phyloP scores from a whole-genome alignment of 2,888 invertebrate genomes.

The Phytoseiulus persimilis region DNA sequence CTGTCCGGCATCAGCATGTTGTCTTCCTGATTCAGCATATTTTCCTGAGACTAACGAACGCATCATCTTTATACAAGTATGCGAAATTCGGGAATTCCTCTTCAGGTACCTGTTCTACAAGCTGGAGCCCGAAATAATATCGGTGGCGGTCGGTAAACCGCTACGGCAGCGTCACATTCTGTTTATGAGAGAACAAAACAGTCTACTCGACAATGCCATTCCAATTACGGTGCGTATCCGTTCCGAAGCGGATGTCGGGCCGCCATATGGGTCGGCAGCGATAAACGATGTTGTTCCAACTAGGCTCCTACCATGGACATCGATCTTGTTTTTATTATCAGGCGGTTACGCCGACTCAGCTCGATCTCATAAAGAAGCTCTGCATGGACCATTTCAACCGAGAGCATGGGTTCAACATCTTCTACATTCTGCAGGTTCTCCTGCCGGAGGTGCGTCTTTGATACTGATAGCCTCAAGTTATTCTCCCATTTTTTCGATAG shows the following conservation, averaged over 20 bases:
- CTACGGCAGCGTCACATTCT: neutral
- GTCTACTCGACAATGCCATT: constrained; percentile 20
- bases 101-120: constrained; percentile 20
- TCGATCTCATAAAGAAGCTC: constrained; percentile 16
- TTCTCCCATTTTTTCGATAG: too few relatives aligned
- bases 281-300: neutral
- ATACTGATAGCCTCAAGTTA: too few relatives aligned
- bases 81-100: neutral
- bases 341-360: neutral
- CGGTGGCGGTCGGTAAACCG: constrained; percentile 10
- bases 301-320: neutral
- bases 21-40: neutral
- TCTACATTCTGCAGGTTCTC: constrained; percentile 20
- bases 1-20: neutral
- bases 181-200: constrained; percentile 16
- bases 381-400: constrained; percentile 14
- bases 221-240: constrained; percentile 1
- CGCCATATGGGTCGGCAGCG: too few relatives aligned
- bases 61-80: neutral
- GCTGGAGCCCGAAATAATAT: constrained; percentile 12
- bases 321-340: neutral
- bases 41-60: neutral
- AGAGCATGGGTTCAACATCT: constrained; percentile 16
- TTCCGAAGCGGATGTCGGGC: neutral
- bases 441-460: constrained; percentile 18